A percentile compares a stretch with the other conserved stretches of the same genome.
Conservation (phyloP, 2,888 invertebrate species). For the Phortica magna region DNA sequence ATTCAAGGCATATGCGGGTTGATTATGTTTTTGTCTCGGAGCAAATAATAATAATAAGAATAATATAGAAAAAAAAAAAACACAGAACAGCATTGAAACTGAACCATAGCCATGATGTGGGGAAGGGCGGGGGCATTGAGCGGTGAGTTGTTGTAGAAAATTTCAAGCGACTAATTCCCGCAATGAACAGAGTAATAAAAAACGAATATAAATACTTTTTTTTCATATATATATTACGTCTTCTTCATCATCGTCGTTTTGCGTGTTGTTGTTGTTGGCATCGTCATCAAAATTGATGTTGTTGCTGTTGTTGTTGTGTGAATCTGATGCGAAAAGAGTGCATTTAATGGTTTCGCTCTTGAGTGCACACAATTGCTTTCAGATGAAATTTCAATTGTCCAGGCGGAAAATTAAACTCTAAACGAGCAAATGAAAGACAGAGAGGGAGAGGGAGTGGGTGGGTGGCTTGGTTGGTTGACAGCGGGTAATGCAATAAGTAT, state of each 20-base stretch:
- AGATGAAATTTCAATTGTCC: conserved; percentile 13
- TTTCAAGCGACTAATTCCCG: neutral
- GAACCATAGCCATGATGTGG: neutral
- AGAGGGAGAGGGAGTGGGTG: neutral
- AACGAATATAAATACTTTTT: neutral
- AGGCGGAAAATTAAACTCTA: conserved; percentile 21
- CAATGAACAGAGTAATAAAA: neutral
- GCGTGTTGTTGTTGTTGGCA: neutral
- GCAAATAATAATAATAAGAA: neutral
- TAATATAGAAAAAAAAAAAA: neutral
- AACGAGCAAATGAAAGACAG: neutral
- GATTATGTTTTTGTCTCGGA: neutral
- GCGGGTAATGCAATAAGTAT: neutral
- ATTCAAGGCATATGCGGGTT: neutral
- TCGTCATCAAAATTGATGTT: neutral
- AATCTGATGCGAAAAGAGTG: conserved; percentile 6
- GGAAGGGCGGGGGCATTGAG: too few species aligned
- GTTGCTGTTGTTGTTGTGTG: neutral
- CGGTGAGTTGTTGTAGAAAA: neutral
- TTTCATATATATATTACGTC: neutral
- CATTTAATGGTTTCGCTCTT: conserved; percentile 17
- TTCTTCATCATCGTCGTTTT: too few species aligned
- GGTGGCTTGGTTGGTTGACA: too few species aligned
- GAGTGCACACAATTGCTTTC: conserved; percentile 3
- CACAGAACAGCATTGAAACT: neutral